A percentile compares a stretch with the other conserved stretches of the same genome.
Conservation (phyloP, 2,113 vertebrate species). For the Chascanopsetta lugubris region DNA sequence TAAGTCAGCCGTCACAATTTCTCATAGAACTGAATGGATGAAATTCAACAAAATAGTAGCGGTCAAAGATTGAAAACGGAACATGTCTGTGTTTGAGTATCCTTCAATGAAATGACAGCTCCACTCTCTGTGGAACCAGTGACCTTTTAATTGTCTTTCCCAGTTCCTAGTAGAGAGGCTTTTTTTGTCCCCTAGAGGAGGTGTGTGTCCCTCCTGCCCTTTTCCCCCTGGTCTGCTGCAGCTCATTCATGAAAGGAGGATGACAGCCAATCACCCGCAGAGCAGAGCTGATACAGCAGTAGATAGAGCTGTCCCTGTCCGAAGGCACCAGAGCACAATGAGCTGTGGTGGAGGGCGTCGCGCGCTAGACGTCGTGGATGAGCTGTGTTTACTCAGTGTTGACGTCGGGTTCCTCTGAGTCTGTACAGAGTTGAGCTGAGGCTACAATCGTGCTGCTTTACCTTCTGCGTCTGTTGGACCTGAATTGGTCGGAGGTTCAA, state of each 20-base stretch:
- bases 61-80: constrained; percentile 18
- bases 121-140: constrained; percentile 18
- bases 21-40: constrained; percentile 1
- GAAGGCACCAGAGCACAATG: neutral
- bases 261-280: constrained; percentile 36
- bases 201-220: constrained; percentile 38
- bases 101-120: constrained; percentile 33
- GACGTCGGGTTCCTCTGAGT: neutral
- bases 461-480: no score
- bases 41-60: neutral
- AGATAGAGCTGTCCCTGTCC: constrained; percentile 2
- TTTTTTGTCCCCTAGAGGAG: no score
- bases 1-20: neutral
- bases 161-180: constrained; percentile 5
- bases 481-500: no score
- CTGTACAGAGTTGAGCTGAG: neutral
- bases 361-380: neutral
- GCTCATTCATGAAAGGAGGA: constrained; percentile 33
- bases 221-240: constrained; percentile 34
- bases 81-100: constrained; percentile 2
- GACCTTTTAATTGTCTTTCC: constrained; percentile 53
- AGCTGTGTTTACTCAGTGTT: neutral
- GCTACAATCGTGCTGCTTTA: no score
- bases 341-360: neutral
- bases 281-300: constrained; percentile 8